phyloP scores from a whole-genome alignment of 2,888 invertebrate species.

The Oeneis ivallda region DNA sequence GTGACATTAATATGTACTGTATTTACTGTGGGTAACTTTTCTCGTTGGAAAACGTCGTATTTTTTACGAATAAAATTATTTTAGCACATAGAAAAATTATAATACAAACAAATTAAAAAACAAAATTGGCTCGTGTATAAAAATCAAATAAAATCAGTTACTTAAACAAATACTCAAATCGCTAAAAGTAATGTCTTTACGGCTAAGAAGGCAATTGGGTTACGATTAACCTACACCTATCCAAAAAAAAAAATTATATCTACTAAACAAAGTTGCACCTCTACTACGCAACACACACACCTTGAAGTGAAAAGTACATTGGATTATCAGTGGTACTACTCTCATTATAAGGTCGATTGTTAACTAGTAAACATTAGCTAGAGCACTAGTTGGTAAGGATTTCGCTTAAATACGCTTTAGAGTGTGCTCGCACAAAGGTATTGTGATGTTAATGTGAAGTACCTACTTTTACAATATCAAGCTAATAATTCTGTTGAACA shows the following conservation, averaged over 20 bases:
- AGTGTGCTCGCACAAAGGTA: conserved; percentile 21
- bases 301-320: not conserved
- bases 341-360: conserved; percentile 21
- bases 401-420: conserved; percentile 17
- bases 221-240: too few species aligned
- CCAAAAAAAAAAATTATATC: too few species aligned
- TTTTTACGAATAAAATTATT: not conserved
- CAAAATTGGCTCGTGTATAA: not conserved
- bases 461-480: not conserved
- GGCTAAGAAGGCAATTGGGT: too few species aligned
- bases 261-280: too few species aligned
- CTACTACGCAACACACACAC: too few species aligned
- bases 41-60: not conserved
- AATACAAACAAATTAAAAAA: not conserved
- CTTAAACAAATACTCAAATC: not conserved
- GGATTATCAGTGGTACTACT: not conserved
- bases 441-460: conserved; percentile 14
- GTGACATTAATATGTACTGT: too few species aligned
- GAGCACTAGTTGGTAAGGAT: not conserved
- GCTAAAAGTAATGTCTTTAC: too few species aligned
- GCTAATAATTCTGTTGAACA: not conserved
- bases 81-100: not conserved
- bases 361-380: conserved; percentile 24
- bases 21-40: too few species aligned
- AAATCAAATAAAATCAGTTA: not conserved